phyloP scores from a whole-genome alignment of 2,113 vertebrate genomes.

The Tympanuchus pallidicinctus region DNA sequence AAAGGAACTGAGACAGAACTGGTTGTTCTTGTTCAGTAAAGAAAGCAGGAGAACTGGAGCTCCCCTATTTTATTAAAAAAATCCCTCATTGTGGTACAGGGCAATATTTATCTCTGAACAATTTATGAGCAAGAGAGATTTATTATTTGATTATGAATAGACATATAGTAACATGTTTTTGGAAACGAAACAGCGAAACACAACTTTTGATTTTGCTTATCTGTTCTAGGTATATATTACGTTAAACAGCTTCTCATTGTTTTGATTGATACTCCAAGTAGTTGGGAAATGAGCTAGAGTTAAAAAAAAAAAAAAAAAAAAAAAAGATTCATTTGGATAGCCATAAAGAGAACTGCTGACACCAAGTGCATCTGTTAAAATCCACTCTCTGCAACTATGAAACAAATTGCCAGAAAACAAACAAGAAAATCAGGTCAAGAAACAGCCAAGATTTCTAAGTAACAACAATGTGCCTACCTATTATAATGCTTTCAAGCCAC shows the following conservation, averaged over 20 bases:
- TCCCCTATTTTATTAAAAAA: background rate
- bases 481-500: background rate
- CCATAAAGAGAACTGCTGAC: background rate
- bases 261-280: background rate
- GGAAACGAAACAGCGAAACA: background rate
- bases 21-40: background rate
- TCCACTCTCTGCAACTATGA: background rate
- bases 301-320: background rate
- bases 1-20: background rate
- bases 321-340: background rate
- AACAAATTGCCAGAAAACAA: background rate
- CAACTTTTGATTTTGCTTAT: background rate
- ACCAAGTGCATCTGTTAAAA: background rate
- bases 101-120: background rate
- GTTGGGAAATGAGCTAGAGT: background rate
- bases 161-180: background rate
- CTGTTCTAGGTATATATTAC: background rate
- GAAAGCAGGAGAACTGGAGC: background rate
- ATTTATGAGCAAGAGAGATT: background rate
- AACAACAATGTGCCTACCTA: background rate
- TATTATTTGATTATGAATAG: background rate
- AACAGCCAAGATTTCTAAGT: background rate
- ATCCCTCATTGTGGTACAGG: background rate
- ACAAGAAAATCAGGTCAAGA: background rate
- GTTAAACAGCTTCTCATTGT: background rate